phyloP scores from a whole-genome alignment of 2,888 invertebrate species.

The Drosophila histrio region DNA sequence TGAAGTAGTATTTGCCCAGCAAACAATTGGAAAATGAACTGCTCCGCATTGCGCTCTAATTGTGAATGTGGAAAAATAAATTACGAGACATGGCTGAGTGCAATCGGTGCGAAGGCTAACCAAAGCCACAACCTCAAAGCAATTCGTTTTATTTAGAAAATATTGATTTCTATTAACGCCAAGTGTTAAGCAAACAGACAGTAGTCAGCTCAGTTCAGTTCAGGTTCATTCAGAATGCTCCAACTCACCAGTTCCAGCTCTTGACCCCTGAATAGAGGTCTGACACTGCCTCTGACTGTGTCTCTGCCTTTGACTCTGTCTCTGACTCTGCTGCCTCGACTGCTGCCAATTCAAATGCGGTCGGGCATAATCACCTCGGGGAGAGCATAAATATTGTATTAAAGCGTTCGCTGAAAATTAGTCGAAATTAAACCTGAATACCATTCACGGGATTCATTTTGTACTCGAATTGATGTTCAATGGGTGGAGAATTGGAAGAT shows the following conservation, averaged over 20 bases:
- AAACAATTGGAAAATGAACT: conserved; percentile 76
- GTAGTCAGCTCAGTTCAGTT: conserved; percentile 6
- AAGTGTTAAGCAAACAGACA: conserved; percentile 66
- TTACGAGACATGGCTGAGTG: conserved; percentile 58
- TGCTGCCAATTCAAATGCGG: conserved; percentile 51
- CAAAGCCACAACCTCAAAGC: conserved; percentile 30
- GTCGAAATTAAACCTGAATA: conserved; percentile 68
- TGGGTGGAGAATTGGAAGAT: not conserved
- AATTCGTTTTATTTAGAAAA: conserved; percentile 69
- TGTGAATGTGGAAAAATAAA: conserved; percentile 78
- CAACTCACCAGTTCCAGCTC: conserved; percentile 31
- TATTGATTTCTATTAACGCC: conserved; percentile 76
- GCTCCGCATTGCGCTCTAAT: conserved; percentile 60
- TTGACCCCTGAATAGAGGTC: conserved; percentile 63
- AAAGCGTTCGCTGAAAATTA: conserved; percentile 72
- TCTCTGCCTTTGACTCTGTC: conserved; percentile 4
- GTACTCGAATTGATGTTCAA: conserved; percentile 20
- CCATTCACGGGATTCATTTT: conserved; percentile 47
- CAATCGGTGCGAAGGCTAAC: conserved; percentile 13
- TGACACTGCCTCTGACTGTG: not conserved
- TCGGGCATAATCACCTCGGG: conserved; percentile 57
- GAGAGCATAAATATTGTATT: conserved; percentile 70
- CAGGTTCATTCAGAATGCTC: conserved; percentile 27
- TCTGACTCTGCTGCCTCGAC: not conserved
- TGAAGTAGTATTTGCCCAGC: conserved; percentile 75